Percentiles rank a stretch among this genome's conserved stretches.
These are phyloP conservation scores for Dicycla oo DNA, from an alignment of 2,888 invertebrate species.

Conservation along the genomic window DNA sequence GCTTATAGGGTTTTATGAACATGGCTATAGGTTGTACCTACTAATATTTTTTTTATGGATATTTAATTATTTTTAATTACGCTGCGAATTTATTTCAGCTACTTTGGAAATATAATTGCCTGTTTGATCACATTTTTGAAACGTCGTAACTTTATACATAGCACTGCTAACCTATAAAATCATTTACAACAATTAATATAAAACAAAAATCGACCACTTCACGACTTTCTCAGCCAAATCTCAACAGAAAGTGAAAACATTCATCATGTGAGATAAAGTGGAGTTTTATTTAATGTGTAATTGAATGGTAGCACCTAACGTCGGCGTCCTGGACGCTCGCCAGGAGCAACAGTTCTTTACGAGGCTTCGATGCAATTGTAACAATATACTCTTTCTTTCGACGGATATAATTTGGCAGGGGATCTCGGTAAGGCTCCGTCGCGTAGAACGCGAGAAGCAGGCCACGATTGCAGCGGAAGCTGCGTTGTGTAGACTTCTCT, in stretches of 20 bases:
- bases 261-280: slow-evolving; percentile 50
- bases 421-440: slow-evolving; percentile 29
- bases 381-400: slow-evolving; percentile 61
- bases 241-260: slow-evolving; percentile 44
- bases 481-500: too few relatives aligned
- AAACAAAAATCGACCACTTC: slow-evolving; percentile 4
- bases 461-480: too few relatives aligned
- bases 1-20: slow-evolving; percentile 9
- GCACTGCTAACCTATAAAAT: too few relatives aligned
- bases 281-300: slow-evolving; percentile 64
- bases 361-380: slow-evolving; percentile 64
- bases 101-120: not conserved
- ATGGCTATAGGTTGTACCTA: slow-evolving; percentile 1
- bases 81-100: not conserved
- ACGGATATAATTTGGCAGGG: slow-evolving; percentile 63
- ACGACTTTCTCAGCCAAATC: slow-evolving; percentile 28
- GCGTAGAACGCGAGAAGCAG: slow-evolving; percentile 4
- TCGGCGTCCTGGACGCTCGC: slow-evolving; percentile 64
- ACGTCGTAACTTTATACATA: not conserved
- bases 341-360: slow-evolving; percentile 73
- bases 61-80: not conserved
- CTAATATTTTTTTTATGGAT: not conserved
- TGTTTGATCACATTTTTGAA: not conserved
- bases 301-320: slow-evolving; percentile 64
- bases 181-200: not conserved